A percentile compares a stretch with the other conserved stretches of the same genome.
Conservation (phyloP, 1,140 invertebrate genomes). For the Chymomyza costata region DNA sequence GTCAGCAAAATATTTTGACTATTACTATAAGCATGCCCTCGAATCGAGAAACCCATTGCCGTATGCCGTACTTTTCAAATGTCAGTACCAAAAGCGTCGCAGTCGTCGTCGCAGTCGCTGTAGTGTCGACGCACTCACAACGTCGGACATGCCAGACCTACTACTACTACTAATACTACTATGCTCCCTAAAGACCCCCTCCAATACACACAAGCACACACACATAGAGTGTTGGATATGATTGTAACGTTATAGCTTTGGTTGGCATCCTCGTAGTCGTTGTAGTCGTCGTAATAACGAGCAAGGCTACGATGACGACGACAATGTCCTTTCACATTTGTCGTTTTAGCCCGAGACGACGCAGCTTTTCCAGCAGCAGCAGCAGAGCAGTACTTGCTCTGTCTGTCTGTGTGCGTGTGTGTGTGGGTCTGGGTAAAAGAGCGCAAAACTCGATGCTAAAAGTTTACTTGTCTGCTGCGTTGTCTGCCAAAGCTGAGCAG, state of each 20-base stretch:
- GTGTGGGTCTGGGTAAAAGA: conserved; percentile 11
- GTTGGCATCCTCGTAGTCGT: conserved; percentile 1
- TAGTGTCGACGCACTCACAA: conserved; percentile 61
- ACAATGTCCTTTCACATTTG: conserved; percentile 72
- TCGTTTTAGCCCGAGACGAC: conserved; percentile 64
- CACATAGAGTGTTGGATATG: conserved; percentile 15
- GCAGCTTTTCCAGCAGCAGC: conserved; percentile 24
- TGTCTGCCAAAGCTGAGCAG: conserved; percentile 41
- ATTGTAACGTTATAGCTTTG: conserved; percentile 22
- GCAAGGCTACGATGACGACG: conserved; percentile 37
- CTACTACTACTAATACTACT: too few species aligned
- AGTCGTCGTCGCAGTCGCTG: too few species aligned
- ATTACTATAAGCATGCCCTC: too few species aligned
- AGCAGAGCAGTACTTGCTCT: conserved; percentile 19
- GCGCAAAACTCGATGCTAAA: conserved; percentile 16
- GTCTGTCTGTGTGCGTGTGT: conserved; percentile 17
- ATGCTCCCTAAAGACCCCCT: conserved; percentile 11
- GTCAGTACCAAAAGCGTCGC: too few species aligned
- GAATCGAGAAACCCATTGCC: too few species aligned
- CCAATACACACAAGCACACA: not conserved
- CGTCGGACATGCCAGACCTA: conserved; percentile 14
- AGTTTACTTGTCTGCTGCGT: conserved; percentile 61
- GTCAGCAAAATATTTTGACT: conserved; percentile 3
- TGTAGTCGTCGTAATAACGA: conserved; percentile 13
- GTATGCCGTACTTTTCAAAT: too few species aligned